phyloP scores from a whole-genome alignment of 2,797 vertebrate species.

The Protosalanx chinensis region DNA sequence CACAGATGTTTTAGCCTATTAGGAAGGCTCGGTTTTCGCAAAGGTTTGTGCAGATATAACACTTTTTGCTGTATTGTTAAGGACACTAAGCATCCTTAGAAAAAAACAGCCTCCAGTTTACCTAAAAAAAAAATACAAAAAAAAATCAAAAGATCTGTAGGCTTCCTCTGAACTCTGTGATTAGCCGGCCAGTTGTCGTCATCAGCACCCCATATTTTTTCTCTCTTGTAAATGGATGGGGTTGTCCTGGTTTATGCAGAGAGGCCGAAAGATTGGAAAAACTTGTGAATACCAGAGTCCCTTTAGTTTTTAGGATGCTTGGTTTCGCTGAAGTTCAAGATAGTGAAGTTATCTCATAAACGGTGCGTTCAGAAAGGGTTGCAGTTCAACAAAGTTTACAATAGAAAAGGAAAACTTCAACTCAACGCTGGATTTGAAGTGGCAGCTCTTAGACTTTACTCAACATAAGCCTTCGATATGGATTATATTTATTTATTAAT shows the following conservation, averaged over 20 bases:
- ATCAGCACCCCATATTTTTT: conserved; percentile 60
- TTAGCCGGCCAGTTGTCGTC: conserved; percentile 67
- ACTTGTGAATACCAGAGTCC: conserved; percentile 62
- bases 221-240: conserved; percentile 71
- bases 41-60: neutral
- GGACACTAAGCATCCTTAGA: neutral
- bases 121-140: neutral
- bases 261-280: conserved; percentile 71
- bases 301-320: conserved; percentile 61
- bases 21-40: conserved; percentile 37
- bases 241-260: conserved; percentile 67
- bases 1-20: conserved; percentile 62
- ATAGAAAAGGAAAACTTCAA: conserved; percentile 51
- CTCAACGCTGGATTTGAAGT: conserved; percentile 41
- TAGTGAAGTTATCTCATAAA: conserved; percentile 58
- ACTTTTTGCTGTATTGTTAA: conserved; percentile 3
- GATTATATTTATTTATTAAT: conserved; percentile 73
- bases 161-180: conserved; percentile 50
- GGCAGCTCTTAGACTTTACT: conserved; percentile 52
- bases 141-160: neutral
- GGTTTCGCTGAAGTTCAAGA: conserved; percentile 53
- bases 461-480: conserved; percentile 62
- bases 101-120: neutral
- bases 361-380: conserved; percentile 44
- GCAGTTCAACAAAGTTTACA: conserved; percentile 50